These are phyloP conservation scores for Drosophila nikananu DNA, from an alignment of 1,140 invertebrate species.

Conservation along the genomic window DNA sequence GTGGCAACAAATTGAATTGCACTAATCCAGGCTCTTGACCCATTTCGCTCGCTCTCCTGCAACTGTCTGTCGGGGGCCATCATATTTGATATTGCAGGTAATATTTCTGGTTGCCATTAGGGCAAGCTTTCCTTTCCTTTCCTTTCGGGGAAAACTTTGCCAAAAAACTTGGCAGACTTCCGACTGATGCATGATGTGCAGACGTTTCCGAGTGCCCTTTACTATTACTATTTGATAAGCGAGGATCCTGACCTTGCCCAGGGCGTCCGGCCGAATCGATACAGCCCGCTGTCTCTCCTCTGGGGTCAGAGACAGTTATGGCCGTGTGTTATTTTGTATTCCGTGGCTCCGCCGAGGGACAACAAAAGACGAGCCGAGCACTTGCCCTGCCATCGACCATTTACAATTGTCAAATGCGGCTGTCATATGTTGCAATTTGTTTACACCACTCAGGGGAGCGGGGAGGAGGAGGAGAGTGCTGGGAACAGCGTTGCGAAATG, in stretches of 20 bases:
- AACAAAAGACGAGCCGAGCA: constrained; percentile 45
- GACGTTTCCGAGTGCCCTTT: constrained; percentile 40
- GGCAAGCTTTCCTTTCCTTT: background rate
- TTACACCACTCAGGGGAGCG: constrained; percentile 61
- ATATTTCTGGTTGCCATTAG: constrained; percentile 81
- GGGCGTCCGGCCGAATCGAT: constrained; percentile 30
- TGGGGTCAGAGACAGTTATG: constrained; percentile 9
- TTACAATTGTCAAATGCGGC: constrained; percentile 80
- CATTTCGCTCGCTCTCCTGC: constrained; percentile 53
- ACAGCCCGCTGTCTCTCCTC: background rate
- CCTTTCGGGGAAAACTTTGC: background rate
- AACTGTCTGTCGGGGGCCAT: constrained; percentile 76
- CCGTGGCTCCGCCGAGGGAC: constrained; percentile 13
- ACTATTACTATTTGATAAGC: constrained; percentile 43
- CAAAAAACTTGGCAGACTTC: constrained; percentile 70
- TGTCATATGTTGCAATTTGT: constrained; percentile 84
- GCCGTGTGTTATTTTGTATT: background rate
- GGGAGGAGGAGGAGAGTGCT: constrained; percentile 1
- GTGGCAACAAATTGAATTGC: constrained; percentile 56
- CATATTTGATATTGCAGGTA: constrained; percentile 72
- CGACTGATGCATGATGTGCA: constrained; percentile 62
- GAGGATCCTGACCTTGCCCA: constrained; percentile 44
- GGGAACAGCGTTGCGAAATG: constrained; percentile 40
- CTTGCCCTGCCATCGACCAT: constrained; percentile 65
- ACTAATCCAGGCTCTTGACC: constrained; percentile 56